A percentile compares a stretch with the other conserved stretches of the same genome.
These are phyloP conservation scores for Dolichotis patagonum DNA, from an alignment of 2,113 vertebrate species.

Conservation along the genomic window DNA sequence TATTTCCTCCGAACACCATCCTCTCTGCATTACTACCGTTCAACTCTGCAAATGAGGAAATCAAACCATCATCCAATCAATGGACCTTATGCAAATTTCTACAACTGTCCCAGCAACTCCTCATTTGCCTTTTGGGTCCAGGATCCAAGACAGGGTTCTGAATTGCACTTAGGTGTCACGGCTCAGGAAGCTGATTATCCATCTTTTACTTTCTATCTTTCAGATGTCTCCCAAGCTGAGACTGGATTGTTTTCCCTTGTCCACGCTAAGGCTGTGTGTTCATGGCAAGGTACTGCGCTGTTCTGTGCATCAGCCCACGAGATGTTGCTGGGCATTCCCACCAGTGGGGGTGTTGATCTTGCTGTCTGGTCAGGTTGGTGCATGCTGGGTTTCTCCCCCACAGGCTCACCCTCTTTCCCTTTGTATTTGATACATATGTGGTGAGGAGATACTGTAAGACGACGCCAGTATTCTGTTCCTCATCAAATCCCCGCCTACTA, in stretches of 20 bases:
- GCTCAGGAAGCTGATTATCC: not conserved
- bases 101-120: not conserved
- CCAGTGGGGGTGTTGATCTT: not conserved
- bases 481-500: not conserved
- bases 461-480: not conserved
- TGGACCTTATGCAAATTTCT: not conserved
- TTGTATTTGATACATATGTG: not conserved
- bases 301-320: not conserved
- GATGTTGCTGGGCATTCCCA: not conserved
- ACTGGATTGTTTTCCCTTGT: not conserved
- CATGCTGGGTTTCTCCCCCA: not conserved
- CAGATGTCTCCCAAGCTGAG: not conserved
- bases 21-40: slow-evolving; percentile 3
- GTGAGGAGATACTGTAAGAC: not conserved
- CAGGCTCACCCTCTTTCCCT: not conserved
- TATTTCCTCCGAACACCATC: not conserved
- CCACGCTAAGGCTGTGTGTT: not conserved
- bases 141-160: not conserved
- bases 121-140: not conserved
- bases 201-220: not conserved
- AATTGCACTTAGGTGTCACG: not conserved
- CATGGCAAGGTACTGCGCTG: not conserved
- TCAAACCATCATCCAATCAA: not conserved
- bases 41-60: slow-evolving; percentile 26
- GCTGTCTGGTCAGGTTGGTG: not conserved